Conservation (phyloP, 2,888 invertebrate genomes). For the Anthoptus insignis region DNA sequence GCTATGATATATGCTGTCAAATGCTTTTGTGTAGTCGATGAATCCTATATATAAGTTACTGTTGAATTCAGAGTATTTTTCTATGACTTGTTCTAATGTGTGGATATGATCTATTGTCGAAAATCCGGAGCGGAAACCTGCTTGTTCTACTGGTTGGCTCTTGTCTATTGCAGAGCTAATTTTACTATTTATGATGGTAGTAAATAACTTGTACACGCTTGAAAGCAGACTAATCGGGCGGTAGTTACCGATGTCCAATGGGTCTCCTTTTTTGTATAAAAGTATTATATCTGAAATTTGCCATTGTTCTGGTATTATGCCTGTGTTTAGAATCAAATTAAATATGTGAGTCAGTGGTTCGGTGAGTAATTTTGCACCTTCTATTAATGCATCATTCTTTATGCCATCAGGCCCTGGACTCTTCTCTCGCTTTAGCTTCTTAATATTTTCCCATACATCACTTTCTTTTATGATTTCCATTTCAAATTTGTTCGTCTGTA, state of each 20-base stretch:
- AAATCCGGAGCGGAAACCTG: slow-evolving; percentile 19
- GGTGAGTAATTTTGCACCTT: background rate
- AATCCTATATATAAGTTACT: background rate
- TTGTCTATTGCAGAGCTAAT: background rate
- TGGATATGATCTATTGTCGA: no score
- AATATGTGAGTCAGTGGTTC: background rate
- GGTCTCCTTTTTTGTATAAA: slow-evolving; percentile 32
- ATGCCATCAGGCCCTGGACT: slow-evolving; percentile 31
- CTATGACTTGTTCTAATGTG: slow-evolving; percentile 16
- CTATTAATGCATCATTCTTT: slow-evolving; percentile 15
- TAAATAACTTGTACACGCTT: slow-evolving; percentile 23
- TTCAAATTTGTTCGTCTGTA: no score
- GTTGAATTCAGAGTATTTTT: slow-evolving; percentile 14
- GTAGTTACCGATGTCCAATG: slow-evolving; percentile 27
- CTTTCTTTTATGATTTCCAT: background rate
- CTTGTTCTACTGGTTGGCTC: slow-evolving; percentile 21
- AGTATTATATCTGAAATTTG: slow-evolving; percentile 28
- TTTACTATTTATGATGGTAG: slow-evolving; percentile 6
- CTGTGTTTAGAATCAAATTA: slow-evolving; percentile 4
- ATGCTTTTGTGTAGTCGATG: slow-evolving; percentile 13
- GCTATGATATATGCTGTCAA: slow-evolving; percentile 2
- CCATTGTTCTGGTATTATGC: slow-evolving; percentile 32
- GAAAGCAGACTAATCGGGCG: slow-evolving; percentile 28
- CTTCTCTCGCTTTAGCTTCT: slow-evolving; percentile 23
- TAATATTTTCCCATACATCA: slow-evolving; percentile 3